These are phyloP conservation scores for Siderastrea radians DNA, from an alignment of 92 coral and sea anemone genomes.

Conservation along the genomic window DNA sequence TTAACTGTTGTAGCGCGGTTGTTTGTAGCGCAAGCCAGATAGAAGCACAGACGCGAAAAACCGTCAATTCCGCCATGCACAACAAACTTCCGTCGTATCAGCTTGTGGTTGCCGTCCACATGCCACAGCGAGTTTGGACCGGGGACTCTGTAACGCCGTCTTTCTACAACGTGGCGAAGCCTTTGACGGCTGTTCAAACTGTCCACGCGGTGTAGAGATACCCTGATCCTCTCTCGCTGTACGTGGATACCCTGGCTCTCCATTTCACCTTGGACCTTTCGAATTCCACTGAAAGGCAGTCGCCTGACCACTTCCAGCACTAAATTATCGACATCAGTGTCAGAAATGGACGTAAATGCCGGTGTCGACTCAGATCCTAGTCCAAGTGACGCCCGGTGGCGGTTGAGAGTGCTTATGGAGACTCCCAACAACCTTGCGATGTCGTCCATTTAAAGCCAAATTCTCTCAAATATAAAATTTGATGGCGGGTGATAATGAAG, in stretches of 20 bases:
- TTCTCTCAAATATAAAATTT: slow-evolving; percentile 39
- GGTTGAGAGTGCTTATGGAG: slow-evolving; percentile 27
- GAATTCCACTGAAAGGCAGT: slow-evolving; percentile 14
- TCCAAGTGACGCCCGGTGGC: slow-evolving; percentile 34
- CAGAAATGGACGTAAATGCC: slow-evolving; percentile 14
- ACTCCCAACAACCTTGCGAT: slow-evolving; percentile 48
- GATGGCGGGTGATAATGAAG: slow-evolving; percentile 38
- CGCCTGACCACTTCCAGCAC: neutral
- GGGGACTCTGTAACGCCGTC: slow-evolving; percentile 45
- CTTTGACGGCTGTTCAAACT: slow-evolving; percentile 13
- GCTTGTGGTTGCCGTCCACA: slow-evolving; percentile 65
- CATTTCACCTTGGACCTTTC: slow-evolving; percentile 8
- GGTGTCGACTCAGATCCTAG: slow-evolving; percentile 17
- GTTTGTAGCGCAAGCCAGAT: slow-evolving; percentile 41
- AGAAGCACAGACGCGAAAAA: slow-evolving; percentile 51
- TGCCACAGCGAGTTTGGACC: slow-evolving; percentile 69
- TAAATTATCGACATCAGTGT: neutral
- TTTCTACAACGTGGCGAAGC: slow-evolving; percentile 15
- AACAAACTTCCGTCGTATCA: slow-evolving; percentile 46
- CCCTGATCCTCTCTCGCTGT: slow-evolving; percentile 37
- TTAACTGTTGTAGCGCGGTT: slow-evolving; percentile 32
- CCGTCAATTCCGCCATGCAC: slow-evolving; percentile 64
- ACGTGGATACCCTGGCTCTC: slow-evolving; percentile 27
- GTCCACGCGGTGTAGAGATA: slow-evolving; percentile 31
- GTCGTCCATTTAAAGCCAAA: slow-evolving; percentile 65